These are phyloP conservation scores for Ceyx erithaca DNA, from an alignment of 2,797 vertebrate genomes.

Conservation along the genomic window DNA sequence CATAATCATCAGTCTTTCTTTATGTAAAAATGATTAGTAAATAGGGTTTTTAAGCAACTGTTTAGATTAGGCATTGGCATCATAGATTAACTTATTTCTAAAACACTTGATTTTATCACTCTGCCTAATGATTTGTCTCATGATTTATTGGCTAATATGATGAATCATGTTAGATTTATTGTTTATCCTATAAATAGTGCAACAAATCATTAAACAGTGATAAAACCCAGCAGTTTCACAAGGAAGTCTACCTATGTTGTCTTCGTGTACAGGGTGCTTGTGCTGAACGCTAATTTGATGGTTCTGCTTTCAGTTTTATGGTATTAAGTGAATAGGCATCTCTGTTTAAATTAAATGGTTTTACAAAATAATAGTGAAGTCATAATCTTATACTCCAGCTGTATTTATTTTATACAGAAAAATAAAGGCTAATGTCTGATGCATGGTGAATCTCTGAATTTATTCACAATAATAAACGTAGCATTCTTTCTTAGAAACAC, in stretches of 20 bases:
- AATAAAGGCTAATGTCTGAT: conserved; percentile 74
- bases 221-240: conserved; percentile 63
- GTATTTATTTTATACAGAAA: conserved; percentile 78
- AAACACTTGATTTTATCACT: conserved; percentile 87
- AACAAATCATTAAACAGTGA: conserved; percentile 81
- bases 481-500: conserved; percentile 66
- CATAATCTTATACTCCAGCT: conserved; percentile 71
- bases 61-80: conserved; percentile 84
- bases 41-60: conserved; percentile 83
- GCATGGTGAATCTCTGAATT: conserved; percentile 64
- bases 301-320: conserved; percentile 8
- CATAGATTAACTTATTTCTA: conserved; percentile 86
- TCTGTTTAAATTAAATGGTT: conserved; percentile 64
- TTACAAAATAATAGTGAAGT: conserved; percentile 71
- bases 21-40: conserved; percentile 84
- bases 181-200: conserved; percentile 83
- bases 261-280: background rate
- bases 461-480: conserved; percentile 72
- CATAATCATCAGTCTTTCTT: conserved; percentile 82
- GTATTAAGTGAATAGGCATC: conserved; percentile 23
- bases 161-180: conserved; percentile 84
- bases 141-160: conserved; percentile 86
- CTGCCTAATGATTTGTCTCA: conserved; percentile 85
- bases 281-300: conserved; percentile 23
- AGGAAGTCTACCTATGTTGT: conserved; percentile 58